phyloP scores from a whole-genome alignment of 2,797 vertebrate genomes.

The Mus spretus region DNA sequence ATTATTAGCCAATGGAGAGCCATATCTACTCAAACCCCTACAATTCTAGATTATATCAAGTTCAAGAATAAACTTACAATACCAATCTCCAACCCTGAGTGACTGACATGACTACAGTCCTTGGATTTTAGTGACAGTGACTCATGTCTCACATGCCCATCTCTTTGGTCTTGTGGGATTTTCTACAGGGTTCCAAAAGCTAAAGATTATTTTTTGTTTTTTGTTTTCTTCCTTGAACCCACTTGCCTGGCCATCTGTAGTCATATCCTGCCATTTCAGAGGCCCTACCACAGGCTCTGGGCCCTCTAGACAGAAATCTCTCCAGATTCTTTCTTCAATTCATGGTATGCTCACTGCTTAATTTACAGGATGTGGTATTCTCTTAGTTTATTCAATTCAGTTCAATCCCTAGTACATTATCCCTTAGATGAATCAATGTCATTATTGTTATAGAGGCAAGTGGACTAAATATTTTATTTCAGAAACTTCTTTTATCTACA shows the following conservation, averaged over 20 bases:
- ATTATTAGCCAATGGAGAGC: background rate
- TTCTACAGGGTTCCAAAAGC: background rate
- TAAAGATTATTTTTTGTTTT: background rate
- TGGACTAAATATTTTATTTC: slow-evolving; percentile 83
- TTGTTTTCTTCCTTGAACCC: background rate
- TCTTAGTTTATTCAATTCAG: background rate
- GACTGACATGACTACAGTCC: background rate
- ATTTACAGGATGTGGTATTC: background rate
- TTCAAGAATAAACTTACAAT: background rate
- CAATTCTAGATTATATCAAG: background rate
- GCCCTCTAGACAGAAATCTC: background rate
- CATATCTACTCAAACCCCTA: background rate
- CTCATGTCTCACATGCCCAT: background rate
- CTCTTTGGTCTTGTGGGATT: background rate
- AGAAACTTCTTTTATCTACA: slow-evolving; percentile 4
- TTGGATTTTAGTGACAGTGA: background rate
- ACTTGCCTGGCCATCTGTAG: background rate
- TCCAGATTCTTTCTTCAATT: background rate
- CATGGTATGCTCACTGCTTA: background rate
- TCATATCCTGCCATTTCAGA: background rate
- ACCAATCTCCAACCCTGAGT: background rate
- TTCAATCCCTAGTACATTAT: background rate
- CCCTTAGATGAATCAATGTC: background rate
- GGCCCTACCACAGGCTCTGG: too few species aligned
- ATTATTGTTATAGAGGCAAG: background rate